Evolutionary conservation across 2,113 vertebrate genomes (phyloP), one percentile per base, ranked within the genome.

Genomic region (Murina feae): DNA sequence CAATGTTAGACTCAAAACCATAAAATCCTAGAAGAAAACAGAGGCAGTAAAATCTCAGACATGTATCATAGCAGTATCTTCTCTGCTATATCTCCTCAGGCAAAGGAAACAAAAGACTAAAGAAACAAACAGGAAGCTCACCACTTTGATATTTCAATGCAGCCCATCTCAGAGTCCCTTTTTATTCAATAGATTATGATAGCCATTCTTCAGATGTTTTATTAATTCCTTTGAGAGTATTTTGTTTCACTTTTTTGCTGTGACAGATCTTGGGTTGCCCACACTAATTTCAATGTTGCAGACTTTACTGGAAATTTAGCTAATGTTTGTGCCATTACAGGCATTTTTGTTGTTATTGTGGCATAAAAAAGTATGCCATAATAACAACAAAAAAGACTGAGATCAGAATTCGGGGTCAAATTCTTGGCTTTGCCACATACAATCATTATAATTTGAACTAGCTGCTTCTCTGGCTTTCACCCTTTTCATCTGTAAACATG

Each of bases 171-270:
- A 0, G 9, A 89, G 42, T 68, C 3, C 10, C 11, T 76, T 85
- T 85, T 21, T 72, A 13, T 44, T 86, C 51, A 55, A 25, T 37
- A 47, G 35, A 35, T 20, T 87, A 7, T 75, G 55, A 55, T 35
- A 58, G 4, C 17, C 6, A 37, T 25, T 69, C 16, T 75, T 39
- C 16, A 17, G 42, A 28, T 71, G 4, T 30, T 81, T 23, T 53
- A 42, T 18, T 37, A 30, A 80, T 86, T 28, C 42, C 16, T 81
- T 69, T 76, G 16, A 68, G 32, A 11, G 6, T 78, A 6, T 35
- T 30, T 81, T 75, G 13, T 79, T 86, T 95, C 51, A 90, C 44
- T 7, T 81, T 81, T 94, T n/a, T 58, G 10, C 25, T 74, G 83
- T 44, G 2, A 2, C n/a, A 32, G 17, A 39, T 0, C 13, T 72